Conservation (phyloP, 2,797 vertebrate species). For the Tenualosa thibaudeaui region DNA sequence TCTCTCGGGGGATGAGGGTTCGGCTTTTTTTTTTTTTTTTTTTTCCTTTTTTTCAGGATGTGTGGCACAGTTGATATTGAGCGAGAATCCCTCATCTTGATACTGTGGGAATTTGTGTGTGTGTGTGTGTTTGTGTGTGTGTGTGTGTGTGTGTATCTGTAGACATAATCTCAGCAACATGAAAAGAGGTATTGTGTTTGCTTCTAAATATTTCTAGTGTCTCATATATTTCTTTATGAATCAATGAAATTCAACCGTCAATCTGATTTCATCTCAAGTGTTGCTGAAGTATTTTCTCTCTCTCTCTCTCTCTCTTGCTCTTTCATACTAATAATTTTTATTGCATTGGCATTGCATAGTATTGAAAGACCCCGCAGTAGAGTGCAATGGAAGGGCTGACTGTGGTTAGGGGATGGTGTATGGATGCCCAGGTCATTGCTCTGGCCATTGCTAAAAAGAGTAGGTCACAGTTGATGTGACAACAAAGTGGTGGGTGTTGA, state of each 20-base stretch:
- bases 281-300: neutral
- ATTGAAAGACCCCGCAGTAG: no score
- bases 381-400: no score
- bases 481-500: neutral
- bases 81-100: conserved; percentile 60
- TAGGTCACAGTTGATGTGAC: neutral
- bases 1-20: conserved; percentile 55
- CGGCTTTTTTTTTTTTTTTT: neutral
- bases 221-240: neutral
- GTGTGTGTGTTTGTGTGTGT: neutral
- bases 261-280: neutral
- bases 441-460: neutral
- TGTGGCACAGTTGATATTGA: conserved; percentile 56
- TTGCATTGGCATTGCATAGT: no score
- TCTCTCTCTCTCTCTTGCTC: no score
- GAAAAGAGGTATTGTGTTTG: neutral
- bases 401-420: no score
- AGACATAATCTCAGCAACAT: neutral
- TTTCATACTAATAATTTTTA: no score
- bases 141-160: neutral
- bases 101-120: conserved; percentile 25
- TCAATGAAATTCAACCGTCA: neutral
- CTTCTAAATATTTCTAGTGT: no score
- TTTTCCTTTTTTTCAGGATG: conserved; percentile 52
- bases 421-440: no score